Conservation (phyloP, 2,797 vertebrate genomes). For the Luscinia megarhynchos region DNA sequence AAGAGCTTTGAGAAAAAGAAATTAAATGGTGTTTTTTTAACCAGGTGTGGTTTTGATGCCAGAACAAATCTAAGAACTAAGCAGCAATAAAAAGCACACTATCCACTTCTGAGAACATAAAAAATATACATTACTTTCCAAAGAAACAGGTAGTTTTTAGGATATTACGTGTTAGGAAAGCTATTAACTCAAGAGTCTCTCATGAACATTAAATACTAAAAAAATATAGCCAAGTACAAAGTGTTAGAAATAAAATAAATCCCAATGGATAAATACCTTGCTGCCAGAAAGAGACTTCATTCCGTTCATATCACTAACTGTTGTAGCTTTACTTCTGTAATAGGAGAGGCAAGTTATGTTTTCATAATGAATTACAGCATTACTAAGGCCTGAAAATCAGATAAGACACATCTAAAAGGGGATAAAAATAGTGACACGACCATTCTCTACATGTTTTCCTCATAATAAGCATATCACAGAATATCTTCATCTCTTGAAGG, state of each 20-base stretch:
- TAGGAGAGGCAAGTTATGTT: not conserved
- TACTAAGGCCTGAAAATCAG: not conserved
- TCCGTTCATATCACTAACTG: constrained; percentile 73
- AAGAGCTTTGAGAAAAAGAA: not conserved
- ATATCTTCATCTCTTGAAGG: not conserved
- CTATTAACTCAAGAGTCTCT: not conserved
- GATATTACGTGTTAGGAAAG: not conserved
- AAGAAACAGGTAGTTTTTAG: not conserved
- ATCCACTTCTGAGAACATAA: not conserved
- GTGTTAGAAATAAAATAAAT: not conserved
- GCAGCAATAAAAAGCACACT: not conserved
- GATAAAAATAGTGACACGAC: not conserved
- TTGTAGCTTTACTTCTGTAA: constrained; percentile 71
- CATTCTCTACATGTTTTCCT: not conserved
- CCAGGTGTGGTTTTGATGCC: not conserved
- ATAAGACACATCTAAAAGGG: not conserved
- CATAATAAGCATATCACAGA: not conserved
- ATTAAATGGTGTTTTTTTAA: not conserved
- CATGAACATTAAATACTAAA: not conserved
- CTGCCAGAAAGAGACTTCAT: constrained; percentile 71
- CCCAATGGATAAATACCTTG: constrained; percentile 73
- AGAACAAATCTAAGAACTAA: not conserved
- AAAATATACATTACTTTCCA: not conserved
- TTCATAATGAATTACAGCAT: not conserved
- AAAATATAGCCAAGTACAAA: not conserved